Evolutionary conservation across 2,797 vertebrate genomes (phyloP).

Genomic region (Falco cherrug): DNA sequence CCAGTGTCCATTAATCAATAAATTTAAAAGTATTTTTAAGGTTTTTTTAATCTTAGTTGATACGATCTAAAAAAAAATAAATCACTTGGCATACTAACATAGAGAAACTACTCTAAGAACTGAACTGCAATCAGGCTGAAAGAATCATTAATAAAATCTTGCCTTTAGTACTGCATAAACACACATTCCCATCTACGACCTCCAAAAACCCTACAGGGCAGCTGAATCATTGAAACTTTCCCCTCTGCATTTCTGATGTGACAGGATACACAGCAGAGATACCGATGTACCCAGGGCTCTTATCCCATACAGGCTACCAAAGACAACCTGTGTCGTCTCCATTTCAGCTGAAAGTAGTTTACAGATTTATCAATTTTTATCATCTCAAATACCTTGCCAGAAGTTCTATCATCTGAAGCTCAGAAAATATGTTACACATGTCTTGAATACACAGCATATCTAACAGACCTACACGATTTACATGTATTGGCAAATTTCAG

Average conservation of each 20-base stretch:
- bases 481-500: neutral
- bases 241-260: accelerated
- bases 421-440: neutral
- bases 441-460: neutral
- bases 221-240: neutral
- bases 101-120: neutral
- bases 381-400: neutral
- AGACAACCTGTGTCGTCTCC: neutral
- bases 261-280: neutral
- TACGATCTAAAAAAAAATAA: neutral
- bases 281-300: accelerated
- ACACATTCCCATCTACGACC: neutral
- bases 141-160: neutral
- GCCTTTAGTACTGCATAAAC: neutral
- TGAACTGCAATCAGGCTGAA: neutral
- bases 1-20: neutral
- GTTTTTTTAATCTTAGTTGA: neutral
- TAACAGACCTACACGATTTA: neutral
- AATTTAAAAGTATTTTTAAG: neutral
- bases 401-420: neutral
- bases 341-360: neutral
- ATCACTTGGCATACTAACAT: neutral
- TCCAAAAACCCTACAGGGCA: neutral
- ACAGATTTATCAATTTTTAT: neutral
- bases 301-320: neutral